A percentile compares a stretch with the other conserved stretches of the same genome.
Evolutionary conservation across 2,888 invertebrate species (phyloP).

Genomic region (Suillia variegata): DNA sequence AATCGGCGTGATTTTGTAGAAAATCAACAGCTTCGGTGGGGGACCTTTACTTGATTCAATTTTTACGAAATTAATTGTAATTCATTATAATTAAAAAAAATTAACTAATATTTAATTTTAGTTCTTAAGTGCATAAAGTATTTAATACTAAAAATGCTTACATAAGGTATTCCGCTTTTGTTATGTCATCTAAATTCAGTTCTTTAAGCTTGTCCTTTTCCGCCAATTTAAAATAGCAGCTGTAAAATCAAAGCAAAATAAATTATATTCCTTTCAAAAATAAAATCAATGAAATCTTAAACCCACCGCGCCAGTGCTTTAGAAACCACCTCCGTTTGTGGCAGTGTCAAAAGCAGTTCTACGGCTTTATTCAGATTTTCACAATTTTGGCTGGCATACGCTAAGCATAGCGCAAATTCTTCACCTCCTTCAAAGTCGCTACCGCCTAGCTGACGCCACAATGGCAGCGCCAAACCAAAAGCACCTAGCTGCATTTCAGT

Average conservation of each 20-base stretch:
- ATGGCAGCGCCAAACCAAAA: slow-evolving; percentile 61
- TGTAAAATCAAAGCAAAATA: too few relatives aligned
- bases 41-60: slow-evolving; percentile 32
- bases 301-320: slow-evolving; percentile 46
- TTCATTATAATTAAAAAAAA: background rate
- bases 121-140: too few relatives aligned
- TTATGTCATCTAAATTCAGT: slow-evolving; percentile 35
- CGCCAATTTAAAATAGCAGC: slow-evolving; percentile 46
- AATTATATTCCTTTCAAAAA: background rate
- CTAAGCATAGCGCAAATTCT: slow-evolving; percentile 46
- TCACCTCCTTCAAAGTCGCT: slow-evolving; percentile 15
- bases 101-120: background rate
- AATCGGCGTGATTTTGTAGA: slow-evolving; percentile 53
- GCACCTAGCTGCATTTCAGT: slow-evolving; percentile 64
- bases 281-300: background rate
- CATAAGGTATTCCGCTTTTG: slow-evolving; percentile 45
- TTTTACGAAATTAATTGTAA: background rate
- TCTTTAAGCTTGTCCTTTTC: slow-evolving; percentile 33
- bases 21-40: slow-evolving; percentile 65
- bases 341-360: slow-evolving; percentile 48
- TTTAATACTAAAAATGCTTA: too few relatives aligned
- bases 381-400: slow-evolving; percentile 39
- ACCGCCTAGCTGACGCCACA: slow-evolving; percentile 40
- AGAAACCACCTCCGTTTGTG: slow-evolving; percentile 26
- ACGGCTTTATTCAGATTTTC: slow-evolving; percentile 62